These are phyloP conservation scores for Rhinatrema bivittatum DNA, from an alignment of 2,797 vertebrate genomes.

Conservation along the genomic window DNA sequence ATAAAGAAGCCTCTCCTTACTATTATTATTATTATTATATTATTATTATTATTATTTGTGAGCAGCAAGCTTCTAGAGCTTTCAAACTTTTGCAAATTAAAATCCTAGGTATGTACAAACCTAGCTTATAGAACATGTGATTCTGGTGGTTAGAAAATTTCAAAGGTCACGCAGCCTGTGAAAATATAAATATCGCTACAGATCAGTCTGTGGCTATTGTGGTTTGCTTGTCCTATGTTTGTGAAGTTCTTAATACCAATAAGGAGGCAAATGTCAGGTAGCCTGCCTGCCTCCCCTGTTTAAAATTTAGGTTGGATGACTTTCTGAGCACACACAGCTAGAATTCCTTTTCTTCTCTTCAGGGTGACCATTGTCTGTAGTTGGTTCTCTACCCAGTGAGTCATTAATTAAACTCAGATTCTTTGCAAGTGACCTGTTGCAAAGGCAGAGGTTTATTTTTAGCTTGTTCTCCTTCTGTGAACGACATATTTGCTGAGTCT, in stretches of 20 bases:
- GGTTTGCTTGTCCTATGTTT: neutral
- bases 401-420: slow-evolving; percentile 52
- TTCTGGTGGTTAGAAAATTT: slow-evolving; percentile 5
- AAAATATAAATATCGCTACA: slow-evolving; percentile 5
- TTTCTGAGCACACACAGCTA: slow-evolving; percentile 22
- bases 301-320: slow-evolving; percentile 16
- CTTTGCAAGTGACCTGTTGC: slow-evolving; percentile 47
- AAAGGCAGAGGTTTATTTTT: slow-evolving; percentile 28
- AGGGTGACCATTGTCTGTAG: slow-evolving; percentile 46
- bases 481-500: slow-evolving; percentile 36
- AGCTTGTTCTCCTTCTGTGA: slow-evolving; percentile 33
- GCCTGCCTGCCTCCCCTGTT: slow-evolving; percentile 2
- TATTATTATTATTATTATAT: too few relatives aligned
- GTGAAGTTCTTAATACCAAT: neutral
- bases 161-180: neutral
- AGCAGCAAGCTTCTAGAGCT: too few relatives aligned
- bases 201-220: neutral
- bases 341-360: slow-evolving; percentile 49
- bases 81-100: too few relatives aligned
- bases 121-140: neutral
- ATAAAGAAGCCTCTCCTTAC: too few relatives aligned
- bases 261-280: neutral
- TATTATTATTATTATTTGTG: too few relatives aligned
- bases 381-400: slow-evolving; percentile 40
- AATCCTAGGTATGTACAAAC: too few relatives aligned